Evolutionary conservation across 2,888 invertebrate species (phyloP).

Genomic region (Drosophila anceps): DNA sequence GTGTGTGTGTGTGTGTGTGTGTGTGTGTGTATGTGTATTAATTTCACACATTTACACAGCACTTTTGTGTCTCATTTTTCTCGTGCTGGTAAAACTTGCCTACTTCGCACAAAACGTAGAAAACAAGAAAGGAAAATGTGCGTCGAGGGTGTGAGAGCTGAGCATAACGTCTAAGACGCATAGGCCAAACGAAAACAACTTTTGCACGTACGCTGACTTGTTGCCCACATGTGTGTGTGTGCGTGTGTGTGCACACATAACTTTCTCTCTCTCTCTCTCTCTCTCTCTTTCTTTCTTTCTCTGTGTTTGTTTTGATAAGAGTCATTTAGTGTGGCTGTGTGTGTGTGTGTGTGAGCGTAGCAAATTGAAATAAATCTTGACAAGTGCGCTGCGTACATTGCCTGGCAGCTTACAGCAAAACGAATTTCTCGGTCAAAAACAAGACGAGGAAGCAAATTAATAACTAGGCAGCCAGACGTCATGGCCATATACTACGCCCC

Average conservation of each 20-base stretch:
- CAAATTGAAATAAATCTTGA: conserved; percentile 78
- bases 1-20: conserved; percentile 24
- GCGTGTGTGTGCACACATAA: background rate
- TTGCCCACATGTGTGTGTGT: conserved; percentile 47
- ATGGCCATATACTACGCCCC: conserved; percentile 10
- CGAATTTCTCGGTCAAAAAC: conserved; percentile 32
- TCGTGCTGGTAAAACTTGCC: conserved; percentile 52
- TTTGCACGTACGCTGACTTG: conserved; percentile 65
- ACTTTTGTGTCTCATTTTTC: conserved; percentile 71
- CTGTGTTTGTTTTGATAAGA: conserved; percentile 59
- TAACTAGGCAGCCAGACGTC: conserved; percentile 54
- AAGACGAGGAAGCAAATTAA: conserved; percentile 52
- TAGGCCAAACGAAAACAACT: conserved; percentile 48
- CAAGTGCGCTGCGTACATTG: conserved; percentile 65
- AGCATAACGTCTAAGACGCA: conserved; percentile 54
- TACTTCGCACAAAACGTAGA: conserved; percentile 43
- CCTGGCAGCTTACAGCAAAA: conserved; percentile 30
- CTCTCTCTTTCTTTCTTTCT: conserved; percentile 9
- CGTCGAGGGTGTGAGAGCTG: background rate
- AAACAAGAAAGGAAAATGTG: conserved; percentile 6
- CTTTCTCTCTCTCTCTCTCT: background rate
- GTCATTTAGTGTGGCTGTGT: conserved; percentile 47
- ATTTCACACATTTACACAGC: conserved; percentile 75
- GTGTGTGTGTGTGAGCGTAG: conserved; percentile 42
- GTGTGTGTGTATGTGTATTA: conserved; percentile 57